These are phyloP conservation scores for Cerastis rubricosa DNA, from an alignment of 2,888 invertebrate species.

Conservation along the genomic window DNA sequence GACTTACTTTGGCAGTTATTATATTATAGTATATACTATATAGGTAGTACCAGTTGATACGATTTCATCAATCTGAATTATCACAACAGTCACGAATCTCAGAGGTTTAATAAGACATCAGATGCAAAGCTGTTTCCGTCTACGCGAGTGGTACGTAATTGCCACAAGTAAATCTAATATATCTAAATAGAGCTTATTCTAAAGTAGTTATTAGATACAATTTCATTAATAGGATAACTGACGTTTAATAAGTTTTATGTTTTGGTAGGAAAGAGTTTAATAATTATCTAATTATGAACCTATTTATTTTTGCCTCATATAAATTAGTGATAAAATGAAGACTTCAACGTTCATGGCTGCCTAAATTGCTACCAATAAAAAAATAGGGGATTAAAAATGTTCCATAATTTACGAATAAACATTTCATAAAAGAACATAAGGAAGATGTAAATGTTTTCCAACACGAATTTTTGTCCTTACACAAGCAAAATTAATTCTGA, in stretches of 20 bases:
- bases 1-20: not conserved
- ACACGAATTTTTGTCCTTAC: conserved; percentile 36
- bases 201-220: not conserved
- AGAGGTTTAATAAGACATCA: conserved; percentile 6
- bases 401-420: conserved; percentile 24
- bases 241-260: not conserved
- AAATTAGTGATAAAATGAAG: conserved; percentile 2
- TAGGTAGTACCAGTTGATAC: not conserved
- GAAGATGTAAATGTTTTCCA: conserved; percentile 13
- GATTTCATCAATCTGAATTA: conserved; percentile 25
- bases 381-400: not conserved
- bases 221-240: not conserved
- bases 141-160: not conserved
- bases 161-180: conserved; percentile 13
- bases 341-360: not conserved
- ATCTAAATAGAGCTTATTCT: conserved; percentile 25
- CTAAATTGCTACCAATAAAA: not conserved
- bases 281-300: not conserved
- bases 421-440: conserved; percentile 22
- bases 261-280: not conserved
- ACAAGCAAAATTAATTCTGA: conserved; percentile 56
- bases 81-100: not conserved
- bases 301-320: not conserved
- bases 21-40: not conserved
- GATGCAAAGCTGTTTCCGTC: conserved; percentile 18